A percentile compares a stretch with the other conserved stretches of the same genome.
Evolutionary conservation across 2,888 invertebrate species (phyloP).

Genomic region (Mantis religiosa): DNA sequence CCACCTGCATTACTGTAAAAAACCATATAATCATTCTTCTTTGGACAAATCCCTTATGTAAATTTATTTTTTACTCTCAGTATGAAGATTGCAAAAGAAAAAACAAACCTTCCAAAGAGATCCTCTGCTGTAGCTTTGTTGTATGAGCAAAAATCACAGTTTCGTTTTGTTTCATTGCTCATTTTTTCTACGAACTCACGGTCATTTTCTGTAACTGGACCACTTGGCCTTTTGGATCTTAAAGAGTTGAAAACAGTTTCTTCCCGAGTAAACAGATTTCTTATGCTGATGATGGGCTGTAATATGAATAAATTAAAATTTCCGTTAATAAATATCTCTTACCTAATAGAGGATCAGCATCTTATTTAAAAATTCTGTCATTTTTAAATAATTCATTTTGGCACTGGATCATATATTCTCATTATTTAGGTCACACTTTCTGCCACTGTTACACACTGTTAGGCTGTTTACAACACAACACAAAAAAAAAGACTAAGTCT

Average conservation of each 20-base stretch:
- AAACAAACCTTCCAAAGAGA: constrained; percentile 39
- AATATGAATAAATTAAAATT: background rate
- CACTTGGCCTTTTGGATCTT: constrained; percentile 33
- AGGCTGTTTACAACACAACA: too few species aligned
- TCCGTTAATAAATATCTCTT: too few species aligned
- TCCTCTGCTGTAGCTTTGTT: constrained; percentile 42
- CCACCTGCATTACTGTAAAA: too few species aligned
- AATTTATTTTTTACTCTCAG: background rate
- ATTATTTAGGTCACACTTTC: too few species aligned
- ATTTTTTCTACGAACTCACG: constrained; percentile 36
- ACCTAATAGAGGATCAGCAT: too few species aligned
- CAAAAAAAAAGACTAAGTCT: too few species aligned
- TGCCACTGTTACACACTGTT: too few species aligned
- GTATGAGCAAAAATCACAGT: constrained; percentile 44
- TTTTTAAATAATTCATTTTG: too few species aligned
- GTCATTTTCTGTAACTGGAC: constrained; percentile 30
- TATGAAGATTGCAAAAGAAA: background rate
- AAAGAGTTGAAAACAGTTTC: constrained; percentile 35
- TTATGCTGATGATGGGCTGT: constrained; percentile 33
- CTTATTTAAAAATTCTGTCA: too few species aligned
- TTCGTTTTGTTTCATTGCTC: constrained; percentile 33
- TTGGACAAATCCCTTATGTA: too few species aligned
- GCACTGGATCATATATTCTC: too few species aligned
- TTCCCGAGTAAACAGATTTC: constrained; percentile 32
- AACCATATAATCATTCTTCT: too few species aligned